Conservation (phyloP, 2,888 invertebrate genomes). For the Onthophagus sagittarius region DNA sequence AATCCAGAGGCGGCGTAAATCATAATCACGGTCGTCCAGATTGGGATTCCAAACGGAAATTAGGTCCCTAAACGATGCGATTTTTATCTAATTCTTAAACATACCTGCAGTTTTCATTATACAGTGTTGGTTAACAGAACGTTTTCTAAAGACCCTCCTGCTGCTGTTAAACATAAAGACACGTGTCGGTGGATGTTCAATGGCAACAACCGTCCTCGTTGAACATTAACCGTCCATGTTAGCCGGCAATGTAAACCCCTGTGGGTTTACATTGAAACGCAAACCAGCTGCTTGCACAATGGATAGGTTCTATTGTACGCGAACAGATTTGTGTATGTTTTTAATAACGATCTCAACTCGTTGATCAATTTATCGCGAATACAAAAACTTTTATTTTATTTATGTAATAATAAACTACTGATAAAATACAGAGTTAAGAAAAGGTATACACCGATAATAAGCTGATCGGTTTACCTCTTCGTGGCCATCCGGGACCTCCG, state of each 20-base stretch:
- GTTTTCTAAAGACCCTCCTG: background rate
- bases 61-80: background rate
- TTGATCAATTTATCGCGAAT: background rate
- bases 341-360: no score
- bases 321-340: background rate
- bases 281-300: background rate
- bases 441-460: conserved; percentile 25
- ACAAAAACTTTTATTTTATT: no score
- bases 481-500: conserved; percentile 21
- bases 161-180: background rate
- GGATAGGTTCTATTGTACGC: background rate
- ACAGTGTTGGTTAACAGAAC: background rate
- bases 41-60: background rate
- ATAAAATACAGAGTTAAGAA: background rate
- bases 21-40: background rate
- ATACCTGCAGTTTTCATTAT: background rate
- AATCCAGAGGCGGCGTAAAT: background rate
- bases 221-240: background rate
- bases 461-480: conserved; percentile 30
- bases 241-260: background rate
- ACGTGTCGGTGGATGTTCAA: background rate
- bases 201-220: background rate
- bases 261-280: background rate
- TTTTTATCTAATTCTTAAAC: background rate
- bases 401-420: no score